Base-by-base conservation (phyloP, 2,797 vertebrate species). In the Coccyzus lansbergi region DNA sequence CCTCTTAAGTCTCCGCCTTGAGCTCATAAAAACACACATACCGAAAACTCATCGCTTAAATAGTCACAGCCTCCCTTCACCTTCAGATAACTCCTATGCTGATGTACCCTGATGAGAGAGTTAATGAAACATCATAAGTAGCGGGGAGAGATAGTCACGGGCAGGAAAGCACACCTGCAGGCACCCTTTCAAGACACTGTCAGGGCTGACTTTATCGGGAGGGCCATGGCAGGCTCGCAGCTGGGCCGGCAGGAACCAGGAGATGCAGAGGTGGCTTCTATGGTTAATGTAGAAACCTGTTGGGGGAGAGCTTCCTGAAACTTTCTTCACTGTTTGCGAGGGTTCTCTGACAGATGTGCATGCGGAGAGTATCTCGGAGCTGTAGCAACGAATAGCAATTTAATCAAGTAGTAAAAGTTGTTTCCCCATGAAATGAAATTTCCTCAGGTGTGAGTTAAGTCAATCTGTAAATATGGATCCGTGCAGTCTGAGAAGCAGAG, bases 91-190 rank as follows among this genome's bases (percentile, higher is more conserved):
- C 86, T 88, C 77, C 70, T 20, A 10, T 33, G 85, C 67, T 33
- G 88, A 78, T 80, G 64, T 8, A 22, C 3, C 6, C 84, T 78
- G 93, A 94, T 95, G 93, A 93, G 93, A 92, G 90, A 78, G 84
- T n/a, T 95, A 85, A 76, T 93, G 91, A 92, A n/a, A 59, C 72
- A 49, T 10, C 33, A 78, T 68, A 77, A 67, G 72, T 26, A 15
- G 80, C 1, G 36, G 49, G 81, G 67, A 86, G 83, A 60, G 81
- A 89, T 64, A 76, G 38, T 36, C 33, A 24, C 8, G 0, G 76
- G 78, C 91, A 95, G 94, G 94, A 94, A 95, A 82, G 87, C 95
- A 91, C 95, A 96, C 95, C 94, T 97, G 95, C 94, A 94, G 78
- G 24, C 72, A 22, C 12, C 26, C 92, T 65, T 83, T 92, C 79